phyloP scores from a whole-genome alignment of 2,888 invertebrate species.

The Sussaba pulchella region DNA sequence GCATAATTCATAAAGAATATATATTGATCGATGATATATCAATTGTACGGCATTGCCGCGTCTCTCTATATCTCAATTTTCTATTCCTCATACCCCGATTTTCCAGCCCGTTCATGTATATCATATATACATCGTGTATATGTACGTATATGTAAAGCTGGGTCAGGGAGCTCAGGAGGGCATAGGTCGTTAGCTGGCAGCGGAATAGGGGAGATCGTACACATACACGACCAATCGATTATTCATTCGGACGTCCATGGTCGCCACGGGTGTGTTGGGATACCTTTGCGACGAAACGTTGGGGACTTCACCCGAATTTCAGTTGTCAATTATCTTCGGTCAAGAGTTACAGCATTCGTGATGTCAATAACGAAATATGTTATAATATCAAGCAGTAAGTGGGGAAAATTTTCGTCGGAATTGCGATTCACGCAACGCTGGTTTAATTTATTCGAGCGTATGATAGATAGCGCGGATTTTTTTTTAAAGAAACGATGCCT shows the following conservation, averaged over 20 bases:
- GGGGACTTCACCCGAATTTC: conserved; percentile 12
- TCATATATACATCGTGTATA: neutral
- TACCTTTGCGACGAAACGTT: conserved; percentile 11
- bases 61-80: conserved; percentile 43
- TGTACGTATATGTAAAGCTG: conserved; percentile 1
- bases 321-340: conserved; percentile 11
- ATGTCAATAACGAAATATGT: neutral
- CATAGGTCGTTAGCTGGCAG: conserved; percentile 29
- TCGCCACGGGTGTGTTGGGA: neutral
- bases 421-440: no score
- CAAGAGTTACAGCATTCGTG: neutral
- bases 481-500: no score
- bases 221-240: conserved; percentile 30
- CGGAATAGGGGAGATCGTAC: conserved; percentile 11
- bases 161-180: conserved; percentile 14
- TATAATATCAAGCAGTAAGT: neutral
- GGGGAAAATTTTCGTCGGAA: neutral
- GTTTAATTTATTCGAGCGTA: no score
- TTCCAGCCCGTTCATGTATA: neutral
- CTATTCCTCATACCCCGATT: conserved; percentile 1
- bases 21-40: conserved; percentile 39
- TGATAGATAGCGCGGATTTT: no score
- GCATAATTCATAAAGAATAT: conserved; percentile 37
- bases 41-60: neutral
- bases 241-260: conserved; percentile 25